Percentiles rank a stretch among this genome's conserved stretches.
These are phyloP conservation scores for Camponotus vicinus DNA, from an alignment of 1,140 invertebrate genomes.

Conservation along the genomic window DNA sequence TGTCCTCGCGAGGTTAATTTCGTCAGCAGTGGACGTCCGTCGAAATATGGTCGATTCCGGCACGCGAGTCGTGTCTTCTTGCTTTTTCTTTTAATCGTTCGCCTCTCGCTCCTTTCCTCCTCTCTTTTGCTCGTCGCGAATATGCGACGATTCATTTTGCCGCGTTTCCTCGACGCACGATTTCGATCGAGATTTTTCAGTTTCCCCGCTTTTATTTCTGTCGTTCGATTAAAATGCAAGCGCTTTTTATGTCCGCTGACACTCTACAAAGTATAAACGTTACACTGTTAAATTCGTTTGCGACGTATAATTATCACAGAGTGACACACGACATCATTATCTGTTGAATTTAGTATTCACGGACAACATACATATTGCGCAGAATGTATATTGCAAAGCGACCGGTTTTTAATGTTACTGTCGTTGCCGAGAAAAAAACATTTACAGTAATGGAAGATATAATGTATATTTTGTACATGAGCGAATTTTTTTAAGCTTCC, in stretches of 20 bases:
- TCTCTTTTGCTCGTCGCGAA: slow-evolving; percentile 3
- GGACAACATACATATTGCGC: slow-evolving; percentile 20
- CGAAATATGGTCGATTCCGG: slow-evolving; percentile 68
- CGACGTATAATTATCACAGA: slow-evolving; percentile 38
- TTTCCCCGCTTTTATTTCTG: slow-evolving; percentile 1
- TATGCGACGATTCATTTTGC: neutral
- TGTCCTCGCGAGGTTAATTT: slow-evolving; percentile 76
- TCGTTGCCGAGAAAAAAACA: neutral
- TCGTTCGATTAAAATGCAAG: slow-evolving; percentile 53
- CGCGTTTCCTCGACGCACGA: neutral
- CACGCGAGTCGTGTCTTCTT: slow-evolving; percentile 75
- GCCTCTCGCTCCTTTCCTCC: slow-evolving; percentile 38
- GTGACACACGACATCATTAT: slow-evolving; percentile 48
- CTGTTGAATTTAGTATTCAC: slow-evolving; percentile 34
- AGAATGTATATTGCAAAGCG: slow-evolving; percentile 6
- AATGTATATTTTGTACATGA: slow-evolving; percentile 5
- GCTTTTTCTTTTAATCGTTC: slow-evolving; percentile 29
- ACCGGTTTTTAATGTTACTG: slow-evolving; percentile 13
- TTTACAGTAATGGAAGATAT: neutral
- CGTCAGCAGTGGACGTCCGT: slow-evolving; percentile 63
- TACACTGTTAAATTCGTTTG: slow-evolving; percentile 32
- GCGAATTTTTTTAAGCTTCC: neutral
- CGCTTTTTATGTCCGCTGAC: slow-evolving; percentile 35
- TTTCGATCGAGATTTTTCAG: neutral
- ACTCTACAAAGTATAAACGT: slow-evolving; percentile 42